Percentiles rank a stretch among this genome's conserved stretches.
These are phyloP conservation scores for Scortum barcoo DNA, from an alignment of 2,113 vertebrate species.

Conservation along the genomic window DNA sequence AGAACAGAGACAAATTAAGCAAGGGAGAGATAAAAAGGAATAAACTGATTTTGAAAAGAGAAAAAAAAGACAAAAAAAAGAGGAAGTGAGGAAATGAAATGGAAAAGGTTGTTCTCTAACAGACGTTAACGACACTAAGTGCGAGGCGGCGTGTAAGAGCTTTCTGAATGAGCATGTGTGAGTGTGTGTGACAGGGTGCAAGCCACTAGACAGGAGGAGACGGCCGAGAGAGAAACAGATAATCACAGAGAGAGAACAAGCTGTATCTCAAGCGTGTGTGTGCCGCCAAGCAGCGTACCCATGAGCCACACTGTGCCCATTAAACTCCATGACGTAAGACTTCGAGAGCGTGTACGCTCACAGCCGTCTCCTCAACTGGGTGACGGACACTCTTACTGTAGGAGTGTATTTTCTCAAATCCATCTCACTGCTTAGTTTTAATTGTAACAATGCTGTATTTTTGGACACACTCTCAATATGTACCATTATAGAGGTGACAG, in stretches of 20 bases:
- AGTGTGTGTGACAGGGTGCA: conserved; percentile 21
- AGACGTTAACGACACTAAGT: neutral
- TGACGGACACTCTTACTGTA: too few species aligned
- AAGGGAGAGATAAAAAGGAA: neutral
- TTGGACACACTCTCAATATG: neutral
- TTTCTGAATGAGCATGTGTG: conserved; percentile 11
- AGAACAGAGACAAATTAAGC: neutral
- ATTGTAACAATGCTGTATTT: neutral
- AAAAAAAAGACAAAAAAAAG: neutral
- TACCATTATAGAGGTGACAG: too few species aligned
- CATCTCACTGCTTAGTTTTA: neutral
- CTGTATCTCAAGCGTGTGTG: conserved; percentile 15
- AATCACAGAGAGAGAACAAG: neutral
- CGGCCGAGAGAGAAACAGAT: neutral
- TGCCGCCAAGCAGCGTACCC: neutral
- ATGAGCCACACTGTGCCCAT: neutral
- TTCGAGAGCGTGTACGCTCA: neutral
- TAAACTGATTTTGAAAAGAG: neutral
- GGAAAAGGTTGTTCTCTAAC: neutral
- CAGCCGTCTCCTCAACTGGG: conserved; percentile 5
- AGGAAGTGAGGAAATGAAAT: neutral
- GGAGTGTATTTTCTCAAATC: neutral
- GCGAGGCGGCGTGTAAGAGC: neutral
- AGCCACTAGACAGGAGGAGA: conserved; percentile 8
- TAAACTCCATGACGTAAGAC: neutral